phyloP scores from a whole-genome alignment of 1,140 invertebrate genomes.

The Parasteatoda tepidariorum region DNA sequence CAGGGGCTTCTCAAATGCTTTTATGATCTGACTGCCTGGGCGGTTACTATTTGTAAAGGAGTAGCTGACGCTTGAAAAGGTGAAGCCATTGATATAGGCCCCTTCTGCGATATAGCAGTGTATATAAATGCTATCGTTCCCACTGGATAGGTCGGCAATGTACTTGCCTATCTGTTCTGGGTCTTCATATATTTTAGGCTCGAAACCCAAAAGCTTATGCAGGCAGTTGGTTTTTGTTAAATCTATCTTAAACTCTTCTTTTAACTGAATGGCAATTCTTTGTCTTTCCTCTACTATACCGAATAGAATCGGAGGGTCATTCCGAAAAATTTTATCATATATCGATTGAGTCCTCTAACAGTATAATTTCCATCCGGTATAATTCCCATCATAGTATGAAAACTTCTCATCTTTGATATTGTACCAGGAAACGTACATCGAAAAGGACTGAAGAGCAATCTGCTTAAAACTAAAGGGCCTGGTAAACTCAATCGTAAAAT shows the following conservation, averaged over 20 bases:
- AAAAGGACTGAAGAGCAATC: constrained; percentile 8
- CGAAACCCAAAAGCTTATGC: constrained; percentile 31
- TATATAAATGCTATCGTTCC: constrained; percentile 24
- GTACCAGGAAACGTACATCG: not conserved
- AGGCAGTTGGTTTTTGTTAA: constrained; percentile 8
- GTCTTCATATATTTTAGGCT: constrained; percentile 26
- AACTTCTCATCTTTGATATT: constrained; percentile 7
- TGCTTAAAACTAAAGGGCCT: not conserved
- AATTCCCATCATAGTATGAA: not conserved
- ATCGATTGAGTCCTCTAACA: not conserved
- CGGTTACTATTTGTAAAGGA: not conserved
- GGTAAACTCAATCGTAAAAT: not conserved
- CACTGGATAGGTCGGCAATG: constrained; percentile 8
- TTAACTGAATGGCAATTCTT: constrained; percentile 8
- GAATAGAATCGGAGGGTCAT: constrained; percentile 1
- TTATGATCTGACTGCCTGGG: not conserved
- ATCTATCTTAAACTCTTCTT: constrained; percentile 25
- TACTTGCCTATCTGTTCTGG: constrained; percentile 12
- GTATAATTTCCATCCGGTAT: constrained; percentile 21
- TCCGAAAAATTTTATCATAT: constrained; percentile 21
- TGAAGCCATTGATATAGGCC: not conserved
- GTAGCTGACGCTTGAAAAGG: not conserved
- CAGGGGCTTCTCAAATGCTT: constrained; percentile 7
- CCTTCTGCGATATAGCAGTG: constrained; percentile 19
- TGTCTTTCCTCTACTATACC: not conserved